Percentiles rank a stretch among this genome's conserved stretches.
Evolutionary conservation across 1,140 invertebrate species (phyloP).

Genomic region (Pararge aegeria): DNA sequence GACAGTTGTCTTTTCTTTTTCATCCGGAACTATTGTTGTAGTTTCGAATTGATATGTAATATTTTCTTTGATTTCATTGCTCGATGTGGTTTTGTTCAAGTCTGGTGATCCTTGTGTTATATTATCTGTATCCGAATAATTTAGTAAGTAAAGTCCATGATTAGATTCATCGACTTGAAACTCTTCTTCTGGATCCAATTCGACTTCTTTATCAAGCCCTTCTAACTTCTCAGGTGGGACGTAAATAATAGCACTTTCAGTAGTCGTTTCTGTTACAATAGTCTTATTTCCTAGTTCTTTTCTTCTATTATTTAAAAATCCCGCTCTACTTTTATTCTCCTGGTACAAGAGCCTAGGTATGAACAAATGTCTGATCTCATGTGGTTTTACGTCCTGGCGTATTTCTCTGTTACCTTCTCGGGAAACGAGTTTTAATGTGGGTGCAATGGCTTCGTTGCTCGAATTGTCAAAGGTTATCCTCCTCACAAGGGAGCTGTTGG

Average conservation of each 20-base stretch:
- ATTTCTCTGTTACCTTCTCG: conserved; percentile 62
- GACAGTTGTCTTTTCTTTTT: conserved; percentile 38
- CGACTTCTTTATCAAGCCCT: conserved; percentile 65
- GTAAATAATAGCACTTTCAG: conserved; percentile 57
- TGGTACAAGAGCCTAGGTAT: conserved; percentile 61
- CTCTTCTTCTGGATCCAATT: conserved; percentile 76
- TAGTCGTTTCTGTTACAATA: conserved; percentile 40
- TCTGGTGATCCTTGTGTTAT: conserved; percentile 45
- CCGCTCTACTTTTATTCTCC: conserved; percentile 66
- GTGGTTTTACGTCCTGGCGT: conserved; percentile 63
- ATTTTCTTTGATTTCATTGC: conserved; percentile 54
- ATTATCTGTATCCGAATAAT: conserved; percentile 72
- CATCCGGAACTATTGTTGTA: conserved; percentile 35
- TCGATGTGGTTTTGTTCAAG: conserved; percentile 47
- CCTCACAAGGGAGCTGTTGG: conserved; percentile 66
- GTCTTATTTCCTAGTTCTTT: conserved; percentile 55
- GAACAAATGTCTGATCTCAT: conserved; percentile 68
- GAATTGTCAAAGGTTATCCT: conserved; percentile 67
- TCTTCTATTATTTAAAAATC: conserved; percentile 68
- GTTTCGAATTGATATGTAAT: conserved; percentile 37
- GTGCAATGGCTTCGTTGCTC: conserved; percentile 53
- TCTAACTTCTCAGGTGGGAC: conserved; percentile 71
- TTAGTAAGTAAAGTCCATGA: conserved; percentile 74
- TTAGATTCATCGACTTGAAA: conserved; percentile 79
- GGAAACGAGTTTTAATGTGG: conserved; percentile 55